Percentiles rank a stretch among this genome's conserved stretches.
phyloP scores from a whole-genome alignment of 2,888 invertebrate species.

The Coecobrya sp. region DNA sequence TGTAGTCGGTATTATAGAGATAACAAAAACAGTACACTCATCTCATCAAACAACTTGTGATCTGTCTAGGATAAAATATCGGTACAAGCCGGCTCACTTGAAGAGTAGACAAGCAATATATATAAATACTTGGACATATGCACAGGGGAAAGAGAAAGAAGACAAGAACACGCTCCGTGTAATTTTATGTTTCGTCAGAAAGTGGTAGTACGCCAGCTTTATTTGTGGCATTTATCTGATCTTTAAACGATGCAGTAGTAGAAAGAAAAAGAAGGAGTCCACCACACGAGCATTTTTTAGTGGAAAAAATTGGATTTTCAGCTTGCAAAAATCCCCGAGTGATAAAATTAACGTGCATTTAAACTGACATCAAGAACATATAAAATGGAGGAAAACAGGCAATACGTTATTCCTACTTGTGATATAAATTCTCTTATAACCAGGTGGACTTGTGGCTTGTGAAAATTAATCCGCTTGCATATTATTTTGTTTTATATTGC shows the following conservation, averaged over 20 bases:
- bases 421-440: slow-evolving; percentile 59
- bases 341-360: slow-evolving; percentile 77
- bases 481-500: slow-evolving; percentile 75
- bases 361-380: slow-evolving; percentile 78
- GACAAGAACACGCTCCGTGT: slow-evolving; percentile 61
- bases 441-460: slow-evolving; percentile 76
- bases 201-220: slow-evolving; percentile 50
- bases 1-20: slow-evolving; percentile 64
- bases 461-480: slow-evolving; percentile 79
- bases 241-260: slow-evolving; percentile 47
- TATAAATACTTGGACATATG: slow-evolving; percentile 29
- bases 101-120: slow-evolving; percentile 10
- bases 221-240: slow-evolving; percentile 57
- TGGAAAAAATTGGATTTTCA: slow-evolving; percentile 11
- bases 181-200: slow-evolving; percentile 51
- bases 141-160: slow-evolving; percentile 11
- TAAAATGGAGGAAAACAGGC: slow-evolving; percentile 73
- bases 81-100: slow-evolving; percentile 74
- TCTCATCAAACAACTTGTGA: slow-evolving; percentile 72
- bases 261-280: slow-evolving; percentile 36
- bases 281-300: slow-evolving; percentile 24
- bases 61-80: slow-evolving; percentile 78
- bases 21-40: slow-evolving; percentile 52
- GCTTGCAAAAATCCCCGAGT: slow-evolving; percentile 65
- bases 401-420: slow-evolving; percentile 49